Evolutionary conservation across 2,113 vertebrate species (phyloP).

Genomic region (Carollia perspicillata): DNA sequence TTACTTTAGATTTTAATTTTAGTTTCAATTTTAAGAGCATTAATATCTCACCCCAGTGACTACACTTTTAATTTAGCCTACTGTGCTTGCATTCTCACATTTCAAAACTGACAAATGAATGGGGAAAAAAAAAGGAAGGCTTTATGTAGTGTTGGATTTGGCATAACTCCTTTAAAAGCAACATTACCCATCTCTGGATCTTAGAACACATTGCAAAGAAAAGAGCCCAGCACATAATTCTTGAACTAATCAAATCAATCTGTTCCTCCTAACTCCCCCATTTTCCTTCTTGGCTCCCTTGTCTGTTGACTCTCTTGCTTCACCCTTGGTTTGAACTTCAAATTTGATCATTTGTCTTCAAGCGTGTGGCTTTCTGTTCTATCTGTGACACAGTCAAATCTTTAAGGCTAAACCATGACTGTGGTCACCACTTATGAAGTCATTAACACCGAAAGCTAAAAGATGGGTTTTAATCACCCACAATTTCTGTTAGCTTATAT

Average conservation of each 20-base stretch:
- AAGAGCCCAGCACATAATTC: constrained; percentile 51
- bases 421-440: not conserved
- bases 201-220: constrained; percentile 41
- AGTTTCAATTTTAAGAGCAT: constrained; percentile 59
- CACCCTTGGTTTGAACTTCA: constrained; percentile 50
- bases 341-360: constrained; percentile 17
- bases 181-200: constrained; percentile 56
- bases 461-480: not conserved
- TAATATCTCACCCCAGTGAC: constrained; percentile 19
- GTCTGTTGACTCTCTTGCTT: constrained; percentile 41
- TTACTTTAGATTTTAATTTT: constrained; percentile 59
- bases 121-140: constrained; percentile 32
- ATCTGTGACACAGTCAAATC: not conserved
- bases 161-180: constrained; percentile 68
- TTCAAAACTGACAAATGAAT: constrained; percentile 57
- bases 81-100: constrained; percentile 32
- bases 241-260: constrained; percentile 66
- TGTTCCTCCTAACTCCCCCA: constrained; percentile 11
- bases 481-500: not conserved
- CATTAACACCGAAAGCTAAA: not conserved
- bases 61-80: constrained; percentile 65
- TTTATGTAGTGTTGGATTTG: constrained; percentile 72
- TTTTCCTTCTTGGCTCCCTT: not conserved
- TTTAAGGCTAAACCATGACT: not conserved
- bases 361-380: not conserved